These are phyloP conservation scores for Zaprionus ghesquierei DNA, from an alignment of 1,140 invertebrate genomes.

Conservation along the genomic window DNA sequence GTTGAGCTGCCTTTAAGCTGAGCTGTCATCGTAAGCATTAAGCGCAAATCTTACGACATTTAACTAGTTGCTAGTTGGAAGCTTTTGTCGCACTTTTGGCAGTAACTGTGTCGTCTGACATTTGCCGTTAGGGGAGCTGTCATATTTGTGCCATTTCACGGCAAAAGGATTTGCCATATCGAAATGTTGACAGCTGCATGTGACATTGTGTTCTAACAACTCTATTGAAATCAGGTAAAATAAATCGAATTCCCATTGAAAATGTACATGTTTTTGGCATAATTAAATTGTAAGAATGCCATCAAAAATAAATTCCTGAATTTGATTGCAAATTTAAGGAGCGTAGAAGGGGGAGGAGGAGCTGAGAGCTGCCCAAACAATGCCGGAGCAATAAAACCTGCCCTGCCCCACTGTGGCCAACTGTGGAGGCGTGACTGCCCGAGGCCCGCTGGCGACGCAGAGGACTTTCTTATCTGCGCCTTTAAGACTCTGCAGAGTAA, in stretches of 20 bases:
- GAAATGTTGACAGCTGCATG: constrained; percentile 21
- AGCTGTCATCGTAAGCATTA: constrained; percentile 24
- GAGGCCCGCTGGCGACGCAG: constrained; percentile 35
- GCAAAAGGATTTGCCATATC: constrained; percentile 52
- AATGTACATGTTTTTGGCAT: constrained; percentile 5
- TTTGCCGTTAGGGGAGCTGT: constrained; percentile 59
- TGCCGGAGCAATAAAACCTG: constrained; percentile 51
- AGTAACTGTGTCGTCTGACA: constrained; percentile 45
- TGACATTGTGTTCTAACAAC: neutral
- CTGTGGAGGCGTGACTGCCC: constrained; percentile 63
- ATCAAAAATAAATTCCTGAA: constrained; percentile 45
- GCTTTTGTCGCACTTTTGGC: constrained; percentile 5
- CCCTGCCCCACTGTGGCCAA: constrained; percentile 54
- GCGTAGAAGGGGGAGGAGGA: no score
- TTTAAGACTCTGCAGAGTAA: constrained; percentile 8
- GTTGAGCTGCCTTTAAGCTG: constrained; percentile 13
- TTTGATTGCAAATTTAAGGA: constrained; percentile 38
- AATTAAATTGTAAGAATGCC: constrained; percentile 17
- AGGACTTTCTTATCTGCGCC: constrained; percentile 54
- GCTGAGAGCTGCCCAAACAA: constrained; percentile 4
- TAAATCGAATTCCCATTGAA: constrained; percentile 2
- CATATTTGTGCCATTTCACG: constrained; percentile 56
- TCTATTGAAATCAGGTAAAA: neutral
- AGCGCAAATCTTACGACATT: constrained; percentile 14
- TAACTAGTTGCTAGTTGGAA: constrained; percentile 27